Evolutionary conservation across 2,888 invertebrate species (phyloP).

Genomic region (Cephus pygmeus): DNA sequence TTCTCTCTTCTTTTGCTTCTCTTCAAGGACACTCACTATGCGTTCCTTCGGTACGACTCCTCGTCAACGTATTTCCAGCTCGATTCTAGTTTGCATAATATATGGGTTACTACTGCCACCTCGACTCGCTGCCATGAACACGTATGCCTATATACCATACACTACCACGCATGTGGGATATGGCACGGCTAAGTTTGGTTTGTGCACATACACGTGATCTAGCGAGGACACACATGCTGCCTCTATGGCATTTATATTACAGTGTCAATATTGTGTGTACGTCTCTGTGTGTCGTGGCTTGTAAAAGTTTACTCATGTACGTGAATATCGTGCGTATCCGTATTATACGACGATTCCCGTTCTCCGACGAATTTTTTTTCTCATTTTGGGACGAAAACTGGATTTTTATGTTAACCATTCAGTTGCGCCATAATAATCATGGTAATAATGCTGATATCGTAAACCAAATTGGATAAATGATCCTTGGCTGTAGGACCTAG

Average conservation of each 20-base stretch:
- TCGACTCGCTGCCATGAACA: conserved; percentile 12
- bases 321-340: neutral
- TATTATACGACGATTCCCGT: neutral
- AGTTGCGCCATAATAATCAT: neutral
- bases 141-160: conserved; percentile 2
- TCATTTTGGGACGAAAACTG: neutral
- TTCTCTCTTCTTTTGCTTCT: neutral
- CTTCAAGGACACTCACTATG: neutral
- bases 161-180: conserved; percentile 5
- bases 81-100: conserved; percentile 25
- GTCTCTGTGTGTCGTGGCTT: neutral
- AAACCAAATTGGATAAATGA: neutral
- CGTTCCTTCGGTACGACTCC: neutral
- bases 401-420: neutral
- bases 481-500: neutral
- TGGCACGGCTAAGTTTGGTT: neutral
- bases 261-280: neutral
- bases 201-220: neutral
- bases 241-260: neutral
- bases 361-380: neutral
- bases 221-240: neutral
- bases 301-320: neutral
- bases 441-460: neutral
- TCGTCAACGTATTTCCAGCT: neutral
- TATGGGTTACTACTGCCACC: conserved; percentile 24